Evolutionary conservation across 2,797 vertebrate species (phyloP).

Genomic region (Hozukius guyotensis): DNA sequence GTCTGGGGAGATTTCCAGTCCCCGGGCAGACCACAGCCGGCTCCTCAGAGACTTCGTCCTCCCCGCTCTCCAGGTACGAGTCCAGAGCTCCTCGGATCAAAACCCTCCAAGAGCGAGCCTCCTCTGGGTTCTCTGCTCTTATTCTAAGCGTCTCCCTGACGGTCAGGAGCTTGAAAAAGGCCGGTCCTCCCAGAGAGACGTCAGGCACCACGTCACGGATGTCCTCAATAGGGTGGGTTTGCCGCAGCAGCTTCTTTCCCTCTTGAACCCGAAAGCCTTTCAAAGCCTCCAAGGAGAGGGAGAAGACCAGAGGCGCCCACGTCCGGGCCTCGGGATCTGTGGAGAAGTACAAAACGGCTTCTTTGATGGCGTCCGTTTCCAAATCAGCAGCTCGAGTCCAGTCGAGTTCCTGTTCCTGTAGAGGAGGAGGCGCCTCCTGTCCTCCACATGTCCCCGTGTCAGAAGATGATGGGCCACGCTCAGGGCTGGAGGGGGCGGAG

Average conservation of each 20-base stretch:
- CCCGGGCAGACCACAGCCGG: slow-evolving; percentile 54
- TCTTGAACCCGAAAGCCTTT: slow-evolving; percentile 87
- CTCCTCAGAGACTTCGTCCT: slow-evolving; percentile 77
- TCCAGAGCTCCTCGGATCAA: slow-evolving; percentile 89
- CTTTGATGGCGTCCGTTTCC: slow-evolving; percentile 91
- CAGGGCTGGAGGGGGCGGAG: slow-evolving; percentile 50
- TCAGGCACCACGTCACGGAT: slow-evolving; percentile 94
- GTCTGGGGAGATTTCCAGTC: slow-evolving; percentile 83
- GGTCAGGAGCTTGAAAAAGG: slow-evolving; percentile 92
- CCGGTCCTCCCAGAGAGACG: slow-evolving; percentile 86
- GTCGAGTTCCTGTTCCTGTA: slow-evolving; percentile 64
- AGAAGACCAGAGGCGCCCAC: slow-evolving; percentile 89
- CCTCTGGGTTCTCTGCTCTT: slow-evolving; percentile 84
- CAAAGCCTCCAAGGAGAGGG: slow-evolving; percentile 89
- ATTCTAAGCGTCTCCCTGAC: slow-evolving; percentile 87
- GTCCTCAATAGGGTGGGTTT: slow-evolving; percentile 84
- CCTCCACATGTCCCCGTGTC: slow-evolving; percentile 1
- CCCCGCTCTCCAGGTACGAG: slow-evolving; percentile 89
- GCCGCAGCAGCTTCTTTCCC: slow-evolving; percentile 82
- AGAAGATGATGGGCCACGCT: not conserved
- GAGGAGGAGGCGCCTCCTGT: slow-evolving; percentile 15
- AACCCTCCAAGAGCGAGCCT: slow-evolving; percentile 88
- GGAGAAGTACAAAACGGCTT: slow-evolving; percentile 87
- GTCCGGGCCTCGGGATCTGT: slow-evolving; percentile 78
- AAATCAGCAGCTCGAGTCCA: slow-evolving; percentile 82